Conservation (phyloP, 2,113 vertebrate species). For the Todiramphus saurophagus region DNA sequence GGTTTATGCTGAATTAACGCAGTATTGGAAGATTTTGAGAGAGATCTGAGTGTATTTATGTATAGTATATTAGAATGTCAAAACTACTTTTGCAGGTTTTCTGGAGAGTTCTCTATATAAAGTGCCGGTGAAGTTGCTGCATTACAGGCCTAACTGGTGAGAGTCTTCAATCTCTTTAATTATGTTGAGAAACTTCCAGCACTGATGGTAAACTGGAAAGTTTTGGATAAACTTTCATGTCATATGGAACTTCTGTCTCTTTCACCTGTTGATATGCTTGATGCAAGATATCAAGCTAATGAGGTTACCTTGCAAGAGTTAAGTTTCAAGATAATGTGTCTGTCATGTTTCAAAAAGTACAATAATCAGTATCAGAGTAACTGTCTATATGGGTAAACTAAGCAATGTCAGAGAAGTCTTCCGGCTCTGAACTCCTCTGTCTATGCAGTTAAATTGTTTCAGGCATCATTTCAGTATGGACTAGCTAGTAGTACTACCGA, state of each 20-base stretch:
- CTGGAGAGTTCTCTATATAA: neutral
- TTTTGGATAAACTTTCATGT: neutral
- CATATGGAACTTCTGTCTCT: neutral
- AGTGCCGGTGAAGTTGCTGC: neutral
- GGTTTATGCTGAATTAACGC: neutral
- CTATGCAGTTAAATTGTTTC: neutral
- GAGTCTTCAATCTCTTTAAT: neutral
- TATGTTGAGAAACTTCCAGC: neutral
- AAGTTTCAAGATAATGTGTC: neutral
- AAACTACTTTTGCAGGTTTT: neutral
- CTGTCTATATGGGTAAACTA: neutral
- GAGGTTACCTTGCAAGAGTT: neutral
- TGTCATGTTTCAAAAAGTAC: neutral
- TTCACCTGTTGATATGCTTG: neutral
- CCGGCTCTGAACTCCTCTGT: neutral
- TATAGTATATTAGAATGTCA: neutral
- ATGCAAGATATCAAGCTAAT: neutral
- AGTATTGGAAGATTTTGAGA: neutral
- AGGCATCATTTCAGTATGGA: neutral
- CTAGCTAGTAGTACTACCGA: neutral
- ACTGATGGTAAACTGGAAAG: neutral
- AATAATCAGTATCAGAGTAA: neutral
- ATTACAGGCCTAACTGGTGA: neutral
- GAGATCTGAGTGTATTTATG: neutral
- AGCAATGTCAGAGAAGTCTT: neutral